Base-by-base conservation (phyloP, 1,140 invertebrate species). In the Patella vulgata region DNA sequence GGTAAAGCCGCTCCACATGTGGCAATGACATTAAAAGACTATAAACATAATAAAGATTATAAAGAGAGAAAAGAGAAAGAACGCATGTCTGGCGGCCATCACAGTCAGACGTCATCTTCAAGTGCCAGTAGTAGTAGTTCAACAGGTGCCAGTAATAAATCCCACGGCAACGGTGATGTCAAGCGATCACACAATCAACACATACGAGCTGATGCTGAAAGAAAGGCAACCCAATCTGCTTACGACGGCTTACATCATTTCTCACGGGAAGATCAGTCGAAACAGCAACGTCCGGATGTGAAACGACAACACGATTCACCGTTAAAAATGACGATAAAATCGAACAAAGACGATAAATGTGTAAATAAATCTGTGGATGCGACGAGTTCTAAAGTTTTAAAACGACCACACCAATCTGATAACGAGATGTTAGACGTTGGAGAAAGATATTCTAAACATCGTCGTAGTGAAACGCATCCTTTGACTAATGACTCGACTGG, bases 51-150 rank as follows among this genome's bases (percentile, higher is more conserved):
- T 50, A 78, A 85, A 1, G 87, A 88, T 23, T 88, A 88, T 59
- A 82, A 85, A 2, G 87, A 88, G 47, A 87, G 87, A 63, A 87
- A 87, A 42, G 86, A 86, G 52, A 73, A 77, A 42, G 85, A 85
- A 63, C 21, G 23, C 5, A 27, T 80, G 85, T 23, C 79, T 85
- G 62, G 82, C 83, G 42, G 48, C 63, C 40, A 36, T 56, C 48
- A 27, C 71, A 56, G 27, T 67, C 53, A 33, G 70, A 59, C 27
- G 64, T 47, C 33, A 67, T 54, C 43, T 61, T 59, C 55, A 61
- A 52, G 39, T 59, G 36, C 54, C 66, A 33, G 60, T 67, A 59
- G 51, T 57, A 44, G 28, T 59, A 30, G 50, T 52, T 51, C 30
- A 67, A 46, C 59, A 58, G 57, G 64, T 61, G 74, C 50, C 55